Conservation (phyloP, 2,113 vertebrate genomes). For the Carassius gibelio region DNA sequence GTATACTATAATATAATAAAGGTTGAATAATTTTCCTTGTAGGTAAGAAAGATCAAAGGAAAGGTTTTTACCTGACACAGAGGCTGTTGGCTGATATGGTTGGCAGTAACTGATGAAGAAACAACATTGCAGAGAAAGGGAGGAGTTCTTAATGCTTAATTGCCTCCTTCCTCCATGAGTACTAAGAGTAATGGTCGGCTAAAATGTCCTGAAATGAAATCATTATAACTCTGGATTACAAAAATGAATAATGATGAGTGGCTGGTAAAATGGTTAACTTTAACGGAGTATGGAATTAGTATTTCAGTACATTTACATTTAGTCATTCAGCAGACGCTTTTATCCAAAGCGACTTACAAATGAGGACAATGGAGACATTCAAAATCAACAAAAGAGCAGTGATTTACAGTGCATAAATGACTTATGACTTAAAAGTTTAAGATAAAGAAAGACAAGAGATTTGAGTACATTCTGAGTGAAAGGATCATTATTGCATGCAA, state of each 20-base stretch:
- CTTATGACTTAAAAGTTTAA: not conserved
- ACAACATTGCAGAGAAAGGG: not conserved
- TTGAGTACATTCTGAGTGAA: not conserved
- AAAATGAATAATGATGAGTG: not conserved
- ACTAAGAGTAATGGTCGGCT: not conserved
- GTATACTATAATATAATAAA: too few relatives aligned
- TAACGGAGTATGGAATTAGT: not conserved
- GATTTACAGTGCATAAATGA: not conserved
- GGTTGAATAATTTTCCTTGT: not conserved
- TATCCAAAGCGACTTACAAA: too few relatives aligned
- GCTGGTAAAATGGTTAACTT: not conserved
- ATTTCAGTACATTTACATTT: not conserved
- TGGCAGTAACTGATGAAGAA: not conserved
- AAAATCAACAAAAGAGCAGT: too few relatives aligned
- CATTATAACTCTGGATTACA: not conserved
- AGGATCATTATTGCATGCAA: not conserved
- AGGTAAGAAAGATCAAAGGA: not conserved
- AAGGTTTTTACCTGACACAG: slow-evolving; percentile 27
- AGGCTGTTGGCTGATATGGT: not conserved
- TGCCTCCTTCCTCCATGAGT: not conserved
- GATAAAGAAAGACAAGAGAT: not conserved
- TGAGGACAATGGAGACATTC: too few relatives aligned
- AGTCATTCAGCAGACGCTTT: too few relatives aligned
- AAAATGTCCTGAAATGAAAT: not conserved
- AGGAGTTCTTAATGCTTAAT: not conserved